A percentile compares a stretch with the other conserved stretches of the same genome.
Conservation (phyloP, 2,797 vertebrate species). For the Malacoraja senta region DNA sequence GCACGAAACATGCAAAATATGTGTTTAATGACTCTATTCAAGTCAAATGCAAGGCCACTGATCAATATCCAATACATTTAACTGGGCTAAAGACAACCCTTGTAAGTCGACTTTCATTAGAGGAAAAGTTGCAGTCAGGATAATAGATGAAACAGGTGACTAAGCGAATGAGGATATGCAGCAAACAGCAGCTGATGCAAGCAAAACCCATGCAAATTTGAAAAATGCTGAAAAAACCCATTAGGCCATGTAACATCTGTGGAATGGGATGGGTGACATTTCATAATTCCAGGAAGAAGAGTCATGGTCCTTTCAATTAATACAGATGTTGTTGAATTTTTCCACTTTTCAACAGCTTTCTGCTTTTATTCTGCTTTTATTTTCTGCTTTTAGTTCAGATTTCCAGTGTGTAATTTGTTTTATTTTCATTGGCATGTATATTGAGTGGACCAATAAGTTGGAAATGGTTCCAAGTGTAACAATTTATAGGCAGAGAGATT, state of each 20-base stretch:
- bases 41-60: background rate
- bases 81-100: background rate
- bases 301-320: no score
- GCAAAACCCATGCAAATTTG: background rate
- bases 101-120: background rate
- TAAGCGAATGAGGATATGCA: background rate
- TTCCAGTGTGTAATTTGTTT: no score
- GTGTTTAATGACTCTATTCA: background rate
- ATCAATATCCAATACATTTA: background rate
- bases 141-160: background rate
- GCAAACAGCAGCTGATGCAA: background rate
- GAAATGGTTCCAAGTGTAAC: background rate
- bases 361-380: no score
- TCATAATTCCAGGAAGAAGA: no score
- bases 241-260: no score
- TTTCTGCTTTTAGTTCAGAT: no score
- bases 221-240: background rate
- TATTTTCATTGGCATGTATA: no score
- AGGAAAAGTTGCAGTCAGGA: background rate
- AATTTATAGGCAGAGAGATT: background rate
- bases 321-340: no score
- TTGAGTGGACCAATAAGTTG: no score
- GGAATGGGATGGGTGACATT: no score
- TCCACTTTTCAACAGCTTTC: no score
- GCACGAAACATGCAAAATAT: background rate